Base-by-base conservation (phyloP, 2,888 invertebrate genomes). In the Auanema sp. region DNA sequence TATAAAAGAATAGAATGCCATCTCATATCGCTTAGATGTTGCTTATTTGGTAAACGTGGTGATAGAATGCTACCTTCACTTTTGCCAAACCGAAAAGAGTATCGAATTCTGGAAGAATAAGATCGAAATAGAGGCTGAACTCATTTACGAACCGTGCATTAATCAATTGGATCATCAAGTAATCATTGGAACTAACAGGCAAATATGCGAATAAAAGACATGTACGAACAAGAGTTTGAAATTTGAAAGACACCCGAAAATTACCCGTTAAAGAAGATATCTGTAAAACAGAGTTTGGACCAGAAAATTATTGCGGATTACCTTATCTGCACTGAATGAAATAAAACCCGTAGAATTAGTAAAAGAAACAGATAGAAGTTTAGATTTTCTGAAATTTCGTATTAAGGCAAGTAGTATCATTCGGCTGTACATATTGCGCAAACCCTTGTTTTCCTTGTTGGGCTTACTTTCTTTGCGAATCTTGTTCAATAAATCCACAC, bases 231-330 rank as follows among this genome's bases (percentile, higher is more conserved):
- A 79, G 67, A 1, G 79, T 79, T 67, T 79, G 78, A 62, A 79
- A 79, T 61, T 79, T 79, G 70, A 79, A 71, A 56, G 76, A 72
- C n/a, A 79, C 64, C 64, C 77, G 75, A 63, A 73, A 79, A 21
- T 66, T 41, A 56, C 75, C 72, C 50, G 66, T 58, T 16, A 75
- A 44, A 25, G 65, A 57, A 33, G 71, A 65, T 52, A 73, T 63
- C 68, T 69, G 42, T 43, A 56, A 44, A 10, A 0, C 1, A 43
- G 33, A 6, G 3, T 10, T 12, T 24, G 8, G n/a, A 16, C 21
- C 1, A 18, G 12, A 57, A 51, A 55, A 53, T 0, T 33, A 21
- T 1, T 12, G 18, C 3, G 23, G 51, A 21, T 33, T 16, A 68
- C 68, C 56, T 66, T 70, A 8, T 65, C 60, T n/a, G 63, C 49